Percentiles rank a stretch among this genome's conserved stretches.
Conservation (phyloP, 1,140 invertebrate species). For the Pseudomyrmex cubaensis region DNA sequence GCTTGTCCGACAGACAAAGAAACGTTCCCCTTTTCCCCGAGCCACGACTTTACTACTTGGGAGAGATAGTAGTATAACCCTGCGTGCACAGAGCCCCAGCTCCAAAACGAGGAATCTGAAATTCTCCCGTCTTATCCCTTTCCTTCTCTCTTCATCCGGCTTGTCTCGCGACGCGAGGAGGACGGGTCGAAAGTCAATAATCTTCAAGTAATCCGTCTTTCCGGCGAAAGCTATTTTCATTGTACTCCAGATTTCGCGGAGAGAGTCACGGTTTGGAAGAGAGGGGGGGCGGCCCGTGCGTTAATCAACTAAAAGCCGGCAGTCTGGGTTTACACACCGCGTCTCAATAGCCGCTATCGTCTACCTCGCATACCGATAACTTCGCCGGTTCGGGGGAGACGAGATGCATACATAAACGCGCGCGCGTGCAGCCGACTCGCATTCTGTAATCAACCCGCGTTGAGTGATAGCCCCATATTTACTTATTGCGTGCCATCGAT, state of each 20-base stretch:
- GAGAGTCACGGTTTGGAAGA: constrained; percentile 57
- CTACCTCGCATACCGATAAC: constrained; percentile 67
- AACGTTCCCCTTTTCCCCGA: background rate
- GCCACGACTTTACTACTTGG: constrained; percentile 28
- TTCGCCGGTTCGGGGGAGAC: background rate
- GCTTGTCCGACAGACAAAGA: constrained; percentile 32
- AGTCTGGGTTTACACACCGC: constrained; percentile 78
- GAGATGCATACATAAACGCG: constrained; percentile 62
- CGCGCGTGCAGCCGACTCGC: constrained; percentile 25
- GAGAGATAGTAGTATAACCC: background rate
- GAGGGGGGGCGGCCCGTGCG: constrained; percentile 63
- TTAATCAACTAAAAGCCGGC: constrained; percentile 81
- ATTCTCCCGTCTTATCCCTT: constrained; percentile 63
- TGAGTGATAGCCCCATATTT: constrained; percentile 59
- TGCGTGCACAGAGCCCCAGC: constrained; percentile 9
- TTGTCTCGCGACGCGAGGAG: constrained; percentile 31
- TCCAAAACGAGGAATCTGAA: constrained; percentile 32
- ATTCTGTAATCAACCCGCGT: constrained; percentile 62
- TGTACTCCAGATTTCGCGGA: constrained; percentile 70
- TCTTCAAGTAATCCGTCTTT: constrained; percentile 74
- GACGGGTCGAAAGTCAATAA: constrained; percentile 72
- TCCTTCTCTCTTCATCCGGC: constrained; percentile 43
- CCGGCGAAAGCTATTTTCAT: constrained; percentile 75
- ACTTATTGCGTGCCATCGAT: constrained; percentile 59
- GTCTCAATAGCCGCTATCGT: constrained; percentile 76